Percentiles rank a stretch among this genome's conserved stretches.
Evolutionary conservation across 2,113 vertebrate genomes (phyloP).

Genomic region (Tragelaphus scriptus): DNA sequence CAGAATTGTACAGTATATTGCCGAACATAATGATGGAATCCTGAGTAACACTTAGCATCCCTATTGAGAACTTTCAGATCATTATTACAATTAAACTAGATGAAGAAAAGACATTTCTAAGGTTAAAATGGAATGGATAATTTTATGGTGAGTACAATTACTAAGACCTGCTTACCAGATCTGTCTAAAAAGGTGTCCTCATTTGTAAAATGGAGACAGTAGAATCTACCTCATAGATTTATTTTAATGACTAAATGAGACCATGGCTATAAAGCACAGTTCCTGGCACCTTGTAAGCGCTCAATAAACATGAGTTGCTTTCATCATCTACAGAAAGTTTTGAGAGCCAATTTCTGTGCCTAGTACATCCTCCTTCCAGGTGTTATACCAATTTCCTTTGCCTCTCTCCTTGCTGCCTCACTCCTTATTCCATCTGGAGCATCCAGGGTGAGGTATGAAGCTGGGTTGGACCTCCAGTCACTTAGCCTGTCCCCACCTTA

Average conservation of each 20-base stretch:
- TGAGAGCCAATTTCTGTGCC: background rate
- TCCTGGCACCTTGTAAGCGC: background rate
- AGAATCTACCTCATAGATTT: background rate
- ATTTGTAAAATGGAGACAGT: constrained; percentile 21
- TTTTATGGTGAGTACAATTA: constrained; percentile 44
- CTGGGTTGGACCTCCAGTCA: background rate
- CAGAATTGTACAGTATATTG: constrained; percentile 11
- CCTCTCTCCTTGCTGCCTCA: background rate
- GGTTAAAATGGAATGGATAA: constrained; percentile 9
- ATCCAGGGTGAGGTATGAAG: background rate
- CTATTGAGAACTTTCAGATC: background rate
- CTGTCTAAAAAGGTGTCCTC: background rate
- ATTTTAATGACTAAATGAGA: background rate
- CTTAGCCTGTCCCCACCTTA: background rate
- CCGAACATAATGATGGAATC: constrained; percentile 9
- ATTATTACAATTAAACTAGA: constrained; percentile 38
- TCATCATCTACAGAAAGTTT: constrained; percentile 27
- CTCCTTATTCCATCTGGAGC: background rate
- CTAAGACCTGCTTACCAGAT: background rate
- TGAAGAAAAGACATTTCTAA: background rate
- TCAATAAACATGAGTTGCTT: background rate
- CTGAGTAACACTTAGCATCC: constrained; percentile 34
- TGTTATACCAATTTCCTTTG: constrained; percentile 5
- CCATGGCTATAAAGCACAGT: background rate
- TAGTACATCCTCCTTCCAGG: background rate